Evolutionary conservation across 2,888 invertebrate genomes (phyloP), one percentile per base, ranked within the genome.

Genomic region (Heteromyza rotundicornis): DNA sequence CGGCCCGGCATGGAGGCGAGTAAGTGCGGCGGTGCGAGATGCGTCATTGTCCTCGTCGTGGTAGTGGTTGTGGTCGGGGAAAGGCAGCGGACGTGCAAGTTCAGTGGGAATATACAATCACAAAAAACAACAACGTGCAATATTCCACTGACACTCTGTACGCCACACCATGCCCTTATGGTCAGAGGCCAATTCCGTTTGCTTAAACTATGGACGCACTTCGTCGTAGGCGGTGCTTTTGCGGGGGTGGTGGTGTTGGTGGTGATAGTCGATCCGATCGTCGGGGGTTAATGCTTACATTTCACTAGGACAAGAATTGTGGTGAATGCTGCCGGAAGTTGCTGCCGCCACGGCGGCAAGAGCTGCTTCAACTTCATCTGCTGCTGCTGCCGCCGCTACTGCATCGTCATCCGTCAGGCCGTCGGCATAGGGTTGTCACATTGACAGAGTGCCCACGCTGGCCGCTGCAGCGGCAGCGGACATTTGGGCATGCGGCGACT

Each of bases 101-200:
- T 65, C 64, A 62, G 27, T 62, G 57, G 23, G 70, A 77, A 78
- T 78, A 77, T 75, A 77, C 78, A 78, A 77, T 76, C 78, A 77
- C 77, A 78, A 78, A 78, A 78, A 76, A 72, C 75, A 78, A 78
- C 74, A 78, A 75, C 71, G 76, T 78, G 77, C 75, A 76, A 75
- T 77, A 77, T 76, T 75, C 69, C 67, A 73, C 63, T 70, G 66
- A n/a, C 60, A 52, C 64, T 62, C 64, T 19, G 16, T n/a, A 51
- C 20, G 20, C 64, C 59, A 57, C 27, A 59, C 55, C 52, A 22
- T 32, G 53, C 50, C 60, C 40, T 56, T 44, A 20, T 14, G 22
- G 22, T 3, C 49, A 14, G 49, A 49, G 49, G 19, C 49, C 22
- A 20, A 49, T 22, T 49, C 49, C 19, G 49, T 35, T 14, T 14